Evolutionary conservation across 2,888 invertebrate genomes (phyloP).

Genomic region (Eilema depressum): DNA sequence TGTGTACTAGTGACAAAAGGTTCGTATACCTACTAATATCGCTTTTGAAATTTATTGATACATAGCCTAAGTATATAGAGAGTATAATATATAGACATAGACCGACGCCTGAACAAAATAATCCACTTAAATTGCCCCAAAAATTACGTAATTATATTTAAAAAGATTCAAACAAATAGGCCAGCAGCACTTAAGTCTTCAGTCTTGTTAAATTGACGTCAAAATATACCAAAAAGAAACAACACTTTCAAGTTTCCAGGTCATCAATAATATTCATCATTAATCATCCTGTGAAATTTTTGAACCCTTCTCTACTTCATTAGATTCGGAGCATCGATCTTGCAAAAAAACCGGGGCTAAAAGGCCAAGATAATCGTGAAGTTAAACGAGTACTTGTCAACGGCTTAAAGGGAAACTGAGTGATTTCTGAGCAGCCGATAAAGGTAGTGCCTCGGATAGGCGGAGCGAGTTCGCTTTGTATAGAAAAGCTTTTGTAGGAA

Average conservation of each 20-base stretch:
- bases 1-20: not conserved
- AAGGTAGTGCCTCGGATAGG: conserved; percentile 8
- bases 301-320: conserved; percentile 41
- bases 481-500: conserved; percentile 18
- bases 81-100: too few species aligned
- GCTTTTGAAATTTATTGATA: not conserved
- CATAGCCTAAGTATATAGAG: too few species aligned
- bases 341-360: conserved; percentile 44
- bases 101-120: not conserved
- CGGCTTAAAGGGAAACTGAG: conserved; percentile 62
- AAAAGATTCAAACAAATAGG: not conserved
- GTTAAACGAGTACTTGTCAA: conserved; percentile 74
- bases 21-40: not conserved
- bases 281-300: conserved; percentile 39
- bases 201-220: not conserved
- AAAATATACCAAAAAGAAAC: conserved; percentile 17
- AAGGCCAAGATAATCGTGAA: conserved; percentile 68
- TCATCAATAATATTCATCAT: conserved; percentile 28
- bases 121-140: not conserved
- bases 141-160: not conserved
- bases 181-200: not conserved
- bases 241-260: conserved; percentile 11
- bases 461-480: conserved; percentile 4
- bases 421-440: conserved; percentile 58
- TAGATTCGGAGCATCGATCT: conserved; percentile 52